These are phyloP conservation scores for Gymnopithys bicolor DNA, from an alignment of 2,797 vertebrate genomes.

Conservation along the genomic window DNA sequence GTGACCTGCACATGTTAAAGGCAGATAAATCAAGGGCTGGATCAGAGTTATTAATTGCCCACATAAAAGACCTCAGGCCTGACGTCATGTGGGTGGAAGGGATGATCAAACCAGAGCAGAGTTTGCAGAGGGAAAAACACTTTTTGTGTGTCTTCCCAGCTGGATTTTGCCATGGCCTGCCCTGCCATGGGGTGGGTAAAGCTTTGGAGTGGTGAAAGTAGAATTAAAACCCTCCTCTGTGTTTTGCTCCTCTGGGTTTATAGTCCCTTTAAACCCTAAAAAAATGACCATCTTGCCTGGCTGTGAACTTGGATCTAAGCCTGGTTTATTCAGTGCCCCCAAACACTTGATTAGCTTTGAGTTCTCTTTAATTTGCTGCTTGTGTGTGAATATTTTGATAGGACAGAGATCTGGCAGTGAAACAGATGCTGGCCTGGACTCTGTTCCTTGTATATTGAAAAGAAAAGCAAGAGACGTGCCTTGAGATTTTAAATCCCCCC, in stretches of 20 bases:
- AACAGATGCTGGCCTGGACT: background rate
- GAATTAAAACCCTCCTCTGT: background rate
- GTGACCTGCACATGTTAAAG: conserved; percentile 39
- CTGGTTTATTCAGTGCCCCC: background rate
- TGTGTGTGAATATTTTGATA: background rate
- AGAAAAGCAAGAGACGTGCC: background rate
- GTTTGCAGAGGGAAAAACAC: background rate
- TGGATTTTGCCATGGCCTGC: background rate
- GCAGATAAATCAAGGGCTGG: conserved; percentile 21
- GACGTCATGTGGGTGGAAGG: conserved; percentile 19
- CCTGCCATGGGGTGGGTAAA: background rate
- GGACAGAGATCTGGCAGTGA: background rate
- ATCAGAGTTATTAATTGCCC: conserved; percentile 19
- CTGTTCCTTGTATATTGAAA: background rate
- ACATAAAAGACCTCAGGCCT: conserved; percentile 30
- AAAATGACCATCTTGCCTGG: background rate
- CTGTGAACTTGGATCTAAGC: background rate
- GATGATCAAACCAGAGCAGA: background rate
- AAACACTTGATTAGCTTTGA: background rate
- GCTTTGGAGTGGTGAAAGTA: background rate
- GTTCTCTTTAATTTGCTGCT: background rate
- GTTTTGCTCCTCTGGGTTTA: background rate
- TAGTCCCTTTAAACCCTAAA: background rate
- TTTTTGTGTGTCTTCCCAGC: background rate
- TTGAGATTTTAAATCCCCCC: background rate